A percentile compares a stretch with the other conserved stretches of the same genome.
Conservation (phyloP, 2,888 invertebrate genomes). For the Tridacna crocea region DNA sequence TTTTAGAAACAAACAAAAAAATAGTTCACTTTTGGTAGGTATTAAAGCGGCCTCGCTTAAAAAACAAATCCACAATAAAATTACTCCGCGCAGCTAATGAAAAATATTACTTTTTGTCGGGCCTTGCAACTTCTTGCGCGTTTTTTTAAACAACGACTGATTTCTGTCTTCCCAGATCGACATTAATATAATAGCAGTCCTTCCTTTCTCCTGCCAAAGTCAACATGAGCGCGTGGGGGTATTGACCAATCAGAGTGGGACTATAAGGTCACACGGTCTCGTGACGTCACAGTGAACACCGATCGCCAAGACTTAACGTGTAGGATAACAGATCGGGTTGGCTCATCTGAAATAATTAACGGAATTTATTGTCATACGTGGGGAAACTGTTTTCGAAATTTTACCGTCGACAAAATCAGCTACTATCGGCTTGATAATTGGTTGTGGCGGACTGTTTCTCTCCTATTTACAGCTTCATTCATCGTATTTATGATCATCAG, state of each 20-base stretch:
- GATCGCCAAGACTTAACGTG: not conserved
- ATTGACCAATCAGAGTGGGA: slow-evolving; percentile 8
- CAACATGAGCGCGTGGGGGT: slow-evolving; percentile 9
- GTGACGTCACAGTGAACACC: slow-evolving; percentile 5
- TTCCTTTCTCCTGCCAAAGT: slow-evolving; percentile 10
- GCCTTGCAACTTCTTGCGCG: not conserved
- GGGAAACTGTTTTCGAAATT: not conserved
- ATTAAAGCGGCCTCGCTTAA: too few species aligned
- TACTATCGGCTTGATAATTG: too few species aligned
- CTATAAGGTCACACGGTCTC: not conserved
- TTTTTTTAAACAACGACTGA: slow-evolving; percentile 15
- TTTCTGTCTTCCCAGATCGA: not conserved
- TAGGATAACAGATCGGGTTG: not conserved
- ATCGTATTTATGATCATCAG: too few species aligned
- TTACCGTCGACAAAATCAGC: too few species aligned
- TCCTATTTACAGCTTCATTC: too few species aligned
- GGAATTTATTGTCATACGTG: not conserved
- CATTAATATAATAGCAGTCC: slow-evolving; percentile 23
- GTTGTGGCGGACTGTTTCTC: too few species aligned
- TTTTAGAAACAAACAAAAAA: too few species aligned
- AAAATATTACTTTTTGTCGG: not conserved
- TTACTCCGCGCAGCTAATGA: too few species aligned
- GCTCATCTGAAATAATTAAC: not conserved
- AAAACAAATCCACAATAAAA: too few species aligned
- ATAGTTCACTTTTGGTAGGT: too few species aligned